Base-by-base conservation (phyloP, 2,797 vertebrate genomes). In the Urocyon cinereoargenteus region DNA sequence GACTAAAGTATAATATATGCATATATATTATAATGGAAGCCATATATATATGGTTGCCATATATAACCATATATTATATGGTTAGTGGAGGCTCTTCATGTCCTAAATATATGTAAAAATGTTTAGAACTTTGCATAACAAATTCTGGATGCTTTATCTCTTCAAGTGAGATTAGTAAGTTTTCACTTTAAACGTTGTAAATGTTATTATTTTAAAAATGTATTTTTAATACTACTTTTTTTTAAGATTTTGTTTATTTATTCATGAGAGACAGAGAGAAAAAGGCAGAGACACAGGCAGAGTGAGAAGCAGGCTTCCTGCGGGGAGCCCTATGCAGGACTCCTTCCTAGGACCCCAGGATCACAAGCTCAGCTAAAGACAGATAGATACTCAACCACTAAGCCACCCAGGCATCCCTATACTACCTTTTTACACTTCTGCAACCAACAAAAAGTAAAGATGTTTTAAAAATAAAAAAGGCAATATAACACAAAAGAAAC, bases 401-500 rank as follows among this genome's bases (percentile, higher is more conserved):
- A 16, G 15, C 53, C 53, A 16, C 53, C 13, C 53, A 53, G 53
- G 53, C 15, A 53, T 53, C 53, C 53, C 53, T 53, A 73, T 11
- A 26, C 36, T 36, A 73, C 70, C 26, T 22, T 57, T 91, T 86
- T 70, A 89, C 4, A 84, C 8, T 86, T 86, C 66, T 90, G 78
- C 31, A 79, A 96, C 77, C 73, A 87, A 66, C 55, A 81, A 84
- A 81, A 94, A 94, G 75, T 72, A 66, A 90, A 90, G 24, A 72
- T 28, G 10, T 61, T 84, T 87, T 62, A 16, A 90, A 94, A 96
- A n/a, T 53, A 62, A 18, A 94, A 94, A 70, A 92, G 31, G 10
- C 28, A 81, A 34, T 75, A 72, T 81, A 64, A 96, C 45, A 70
- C 70, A 75, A 61, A 96, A 92, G 40, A 82, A 82, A 82, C 19